Base-by-base conservation (phyloP, 1,140 invertebrate genomes). In the Drosophila ironensis region DNA sequence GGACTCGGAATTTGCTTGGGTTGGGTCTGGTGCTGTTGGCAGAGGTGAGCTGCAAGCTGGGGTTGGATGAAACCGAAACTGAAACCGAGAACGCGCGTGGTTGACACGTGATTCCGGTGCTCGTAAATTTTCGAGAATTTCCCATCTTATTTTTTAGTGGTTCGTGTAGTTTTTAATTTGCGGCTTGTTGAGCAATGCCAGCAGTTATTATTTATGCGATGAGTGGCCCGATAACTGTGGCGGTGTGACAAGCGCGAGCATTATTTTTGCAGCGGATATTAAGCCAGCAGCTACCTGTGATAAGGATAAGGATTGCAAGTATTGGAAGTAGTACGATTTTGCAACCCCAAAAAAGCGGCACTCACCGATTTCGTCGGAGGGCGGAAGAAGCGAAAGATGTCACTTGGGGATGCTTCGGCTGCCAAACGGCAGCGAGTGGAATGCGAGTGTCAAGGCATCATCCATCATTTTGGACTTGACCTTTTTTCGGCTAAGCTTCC, bases 401-500 rank as follows among this genome's bases (percentile, higher is more conserved):
- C 81, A 87, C 81, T 86, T 70, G 77, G 75, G 81, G 81, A 87
- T 86, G 60, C 78, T 87, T 38, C 19, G 45, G 16, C 50, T 35
- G 28, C 25, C 38, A 14, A 35, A 27, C n/a, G 6, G 12, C n/a
- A n/a, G 33, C 46, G 19, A 54, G 54, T 12, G 50, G 30, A 28
- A 24, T 33, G 72, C 35, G 74, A 71, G 69, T 86, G 74, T 71
- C 74, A 84, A 76, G 60, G 66, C 59, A 89, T 88, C 87, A 89
- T 89, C 87, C 87, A 89, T 89, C 87, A 89, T 89, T 88, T 73
- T 81, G 87, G 87, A 86, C 78, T 89, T 89, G 87, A 89, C 87
- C 87, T 89, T 89, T 88, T 87, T 88, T 66, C 53, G 54, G 46
- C 68, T 75, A 75, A 72, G 69, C 86, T 87, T 74, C 48, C 81